Evolutionary conservation across 2,797 vertebrate genomes (phyloP).

Genomic region (Falco concolor): DNA sequence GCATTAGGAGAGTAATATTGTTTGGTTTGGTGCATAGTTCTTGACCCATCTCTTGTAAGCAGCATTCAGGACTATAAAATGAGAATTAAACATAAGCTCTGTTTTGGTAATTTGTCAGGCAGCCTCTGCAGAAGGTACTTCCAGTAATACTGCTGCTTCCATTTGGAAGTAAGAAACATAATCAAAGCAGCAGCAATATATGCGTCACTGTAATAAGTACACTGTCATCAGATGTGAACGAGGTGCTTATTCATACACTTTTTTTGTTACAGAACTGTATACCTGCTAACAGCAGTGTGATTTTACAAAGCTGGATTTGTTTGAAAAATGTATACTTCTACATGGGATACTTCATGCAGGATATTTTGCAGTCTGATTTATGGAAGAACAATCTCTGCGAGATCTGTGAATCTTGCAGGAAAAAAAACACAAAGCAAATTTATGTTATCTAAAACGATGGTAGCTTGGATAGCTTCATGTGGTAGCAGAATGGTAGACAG

Average conservation of each 20-base stretch:
- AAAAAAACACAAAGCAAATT: background rate
- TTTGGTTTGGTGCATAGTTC: background rate
- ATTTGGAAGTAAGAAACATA: background rate
- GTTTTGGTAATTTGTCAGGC: background rate
- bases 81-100: background rate
- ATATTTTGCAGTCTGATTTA: background rate
- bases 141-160: background rate
- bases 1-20: background rate
- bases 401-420: background rate
- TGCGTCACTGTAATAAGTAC: background rate
- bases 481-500: background rate
- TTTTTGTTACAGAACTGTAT: background rate
- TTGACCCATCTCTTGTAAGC: background rate
- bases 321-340: background rate
- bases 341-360: rapidly evolving
- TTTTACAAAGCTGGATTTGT: background rate
- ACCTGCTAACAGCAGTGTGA: background rate
- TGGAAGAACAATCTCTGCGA: background rate
- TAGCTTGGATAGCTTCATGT: background rate
- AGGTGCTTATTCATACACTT: background rate
- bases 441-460: background rate
- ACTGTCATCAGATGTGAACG: background rate
- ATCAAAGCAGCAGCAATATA: background rate
- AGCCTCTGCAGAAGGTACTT: background rate
- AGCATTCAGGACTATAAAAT: background rate